Evolutionary conservation across 1,140 invertebrate species (phyloP), one percentile per base, ranked within the genome.

Genomic region (Cataglyphis hispanica): DNA sequence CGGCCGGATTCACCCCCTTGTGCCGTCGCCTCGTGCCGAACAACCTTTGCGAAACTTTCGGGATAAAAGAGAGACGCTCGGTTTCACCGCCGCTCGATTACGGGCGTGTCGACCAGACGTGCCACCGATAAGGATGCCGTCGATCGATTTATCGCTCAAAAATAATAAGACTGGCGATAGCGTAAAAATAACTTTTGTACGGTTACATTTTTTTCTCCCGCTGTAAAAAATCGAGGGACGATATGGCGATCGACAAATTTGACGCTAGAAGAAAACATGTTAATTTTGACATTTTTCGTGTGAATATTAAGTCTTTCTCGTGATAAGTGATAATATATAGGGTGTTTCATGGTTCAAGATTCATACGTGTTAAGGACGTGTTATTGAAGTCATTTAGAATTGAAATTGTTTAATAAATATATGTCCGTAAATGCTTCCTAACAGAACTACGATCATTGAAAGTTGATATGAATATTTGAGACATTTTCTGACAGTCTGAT

Each of bases 1-100:
- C 90, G 89, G 72, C 72, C 88, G 85, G 74, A 63, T 85, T 70
- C 78, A 50, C 70, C 86, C 78, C 75, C 69, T 81, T 86, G 88
- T 86, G 53, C 53, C 83, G 63, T 6, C 31, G 50, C 31, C 78
- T 84, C 22, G 40, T 53, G 25, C 53, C 58, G 34, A 83, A 77
- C 81, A 64, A 27, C 72, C 72, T 77, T 84, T 77, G 46, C 81
- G 81, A 84, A 84, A 84, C 60, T 84, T 77, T 66, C 70, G 72
- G 70, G 72, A 76, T 84, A 84, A 84, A 84, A 84, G 77, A 84
- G 50, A 34, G 72, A 84, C 50, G 78, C 37, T 72, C 66, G 78
- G 53, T 60, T 81, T 81, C 78, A 83, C n/a, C 67, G 67, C n/a
- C 53, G 78, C 67, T 83, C 67, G 78, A 83, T 83, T 83, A 83